These are phyloP conservation scores for Ricordea florida DNA, from an alignment of 92 coral and sea anemone genomes.

Conservation along the genomic window DNA sequence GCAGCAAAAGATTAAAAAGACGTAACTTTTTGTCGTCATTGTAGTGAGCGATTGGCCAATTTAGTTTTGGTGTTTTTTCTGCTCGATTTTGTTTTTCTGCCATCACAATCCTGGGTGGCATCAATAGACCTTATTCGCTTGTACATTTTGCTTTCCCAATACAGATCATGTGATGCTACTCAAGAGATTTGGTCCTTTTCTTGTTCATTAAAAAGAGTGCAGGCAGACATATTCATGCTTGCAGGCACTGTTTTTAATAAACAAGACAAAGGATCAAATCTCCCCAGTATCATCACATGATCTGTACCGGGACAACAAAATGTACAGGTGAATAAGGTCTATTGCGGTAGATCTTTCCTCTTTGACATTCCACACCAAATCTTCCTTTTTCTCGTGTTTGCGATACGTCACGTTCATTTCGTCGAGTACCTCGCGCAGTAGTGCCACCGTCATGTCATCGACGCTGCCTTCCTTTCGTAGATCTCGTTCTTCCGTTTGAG, in stretches of 20 bases:
- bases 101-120: slow-evolving; percentile 7
- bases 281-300: too few relatives aligned
- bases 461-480: slow-evolving; percentile 8
- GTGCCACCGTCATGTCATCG: slow-evolving; percentile 3
- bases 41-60: not conserved
- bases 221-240: too few relatives aligned
- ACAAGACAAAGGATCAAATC: too few relatives aligned
- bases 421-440: slow-evolving; percentile 2
- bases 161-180: too few relatives aligned
- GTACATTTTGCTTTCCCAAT: too few relatives aligned
- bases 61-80: not conserved
- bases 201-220: too few relatives aligned
- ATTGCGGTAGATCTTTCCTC: not conserved
- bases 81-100: not conserved
- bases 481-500: slow-evolving; percentile 3
- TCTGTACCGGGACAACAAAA: too few relatives aligned
- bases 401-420: slow-evolving; percentile 7
- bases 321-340: too few relatives aligned
- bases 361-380: not conserved
- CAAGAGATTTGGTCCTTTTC: too few relatives aligned
- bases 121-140: too few relatives aligned
- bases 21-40: slow-evolving; percentile 1
- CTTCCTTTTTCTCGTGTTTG: not conserved
- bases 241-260: too few relatives aligned
- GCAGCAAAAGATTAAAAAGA: slow-evolving; percentile 12